Evolutionary conservation across 2,113 vertebrate genomes (phyloP), one percentile per base, ranked within the genome.

Genomic region (Brevimyrus niger): DNA sequence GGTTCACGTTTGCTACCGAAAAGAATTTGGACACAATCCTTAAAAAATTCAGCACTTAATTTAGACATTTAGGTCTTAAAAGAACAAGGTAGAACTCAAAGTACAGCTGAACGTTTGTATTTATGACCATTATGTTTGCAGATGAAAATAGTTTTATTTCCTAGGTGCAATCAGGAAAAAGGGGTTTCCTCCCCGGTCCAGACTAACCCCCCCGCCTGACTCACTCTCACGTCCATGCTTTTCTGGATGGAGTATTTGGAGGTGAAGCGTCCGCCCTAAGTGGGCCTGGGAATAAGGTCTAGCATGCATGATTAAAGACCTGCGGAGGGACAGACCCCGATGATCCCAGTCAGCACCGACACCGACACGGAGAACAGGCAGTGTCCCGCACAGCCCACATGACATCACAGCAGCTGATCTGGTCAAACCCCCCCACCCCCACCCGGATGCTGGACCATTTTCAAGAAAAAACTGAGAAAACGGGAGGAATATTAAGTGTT

Each of bases 391-490:
- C 88, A 93, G 93, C 89, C 88, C 0, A 93, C 93, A 95, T 92
- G 92, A 91, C 92, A 90, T 65, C 89, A 92, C 92, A 94, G 94
- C 92, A 92, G 35, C 87, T 95, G 95, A 95, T 96, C 94, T 96
- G 95, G 95, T 95, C 94, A 95, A 90, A 88, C 92, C 89, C 88
- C 91, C 90, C 92, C 91, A 92, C 92, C 93, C 90, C 51, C 90
- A 11, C 90, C 92, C 92, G 92, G 92, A 87, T 91, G 89, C 90
- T 94, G 92, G 90, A 88, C 90, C 93, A 93, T 96, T 95, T 94
- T 94, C 93, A 73, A 73, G 92, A 1, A 90, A 91, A 92, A 19
- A 86, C 48, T 9, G 88, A 58, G 90, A 91, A 90, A 83, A 44
- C 17, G 5, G 47, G 47, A 50, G 46, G 27, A 90, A 91, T 90